phyloP scores from a whole-genome alignment of 2,888 invertebrate species.

The Cecidostiba fungosa region DNA sequence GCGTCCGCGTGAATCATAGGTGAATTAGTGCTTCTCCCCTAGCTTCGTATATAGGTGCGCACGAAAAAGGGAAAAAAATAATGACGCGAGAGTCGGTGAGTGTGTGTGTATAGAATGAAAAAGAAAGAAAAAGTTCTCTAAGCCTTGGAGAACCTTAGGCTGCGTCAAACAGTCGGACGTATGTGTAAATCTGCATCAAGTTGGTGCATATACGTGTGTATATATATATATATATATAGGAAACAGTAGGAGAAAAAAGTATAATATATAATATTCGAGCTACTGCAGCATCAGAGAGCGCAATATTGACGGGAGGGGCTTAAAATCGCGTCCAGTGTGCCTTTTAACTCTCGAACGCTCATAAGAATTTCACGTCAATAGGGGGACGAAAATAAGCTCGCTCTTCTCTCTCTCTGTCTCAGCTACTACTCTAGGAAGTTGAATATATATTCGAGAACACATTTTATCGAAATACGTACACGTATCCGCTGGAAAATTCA shows the following conservation, averaged over 20 bases:
- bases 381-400: constrained; percentile 12
- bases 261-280: not conserved
- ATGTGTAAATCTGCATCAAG: not conserved
- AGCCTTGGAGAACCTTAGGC: not conserved
- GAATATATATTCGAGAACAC: constrained; percentile 4
- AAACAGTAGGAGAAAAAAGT: not conserved
- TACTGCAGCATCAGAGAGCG: too few relatives aligned
- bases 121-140: constrained; percentile 12
- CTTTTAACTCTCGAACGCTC: constrained; percentile 13
- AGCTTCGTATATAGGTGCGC: not conserved
- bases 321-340: not conserved
- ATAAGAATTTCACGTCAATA: constrained; percentile 24
- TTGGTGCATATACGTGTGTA: not conserved
- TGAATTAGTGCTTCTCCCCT: not conserved
- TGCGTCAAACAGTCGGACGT: not conserved
- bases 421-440: constrained; percentile 8
- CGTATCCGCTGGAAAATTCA: not conserved
- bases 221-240: not conserved
- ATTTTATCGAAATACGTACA: not conserved
- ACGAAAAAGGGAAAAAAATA: not conserved
- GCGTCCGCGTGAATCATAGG: constrained; percentile 17
- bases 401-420: not conserved
- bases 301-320: not conserved
- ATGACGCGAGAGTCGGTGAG: not conserved
- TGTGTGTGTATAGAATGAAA: not conserved